phyloP scores from a whole-genome alignment of 2,797 vertebrate genomes.

The Spinibarbus caldwelli region DNA sequence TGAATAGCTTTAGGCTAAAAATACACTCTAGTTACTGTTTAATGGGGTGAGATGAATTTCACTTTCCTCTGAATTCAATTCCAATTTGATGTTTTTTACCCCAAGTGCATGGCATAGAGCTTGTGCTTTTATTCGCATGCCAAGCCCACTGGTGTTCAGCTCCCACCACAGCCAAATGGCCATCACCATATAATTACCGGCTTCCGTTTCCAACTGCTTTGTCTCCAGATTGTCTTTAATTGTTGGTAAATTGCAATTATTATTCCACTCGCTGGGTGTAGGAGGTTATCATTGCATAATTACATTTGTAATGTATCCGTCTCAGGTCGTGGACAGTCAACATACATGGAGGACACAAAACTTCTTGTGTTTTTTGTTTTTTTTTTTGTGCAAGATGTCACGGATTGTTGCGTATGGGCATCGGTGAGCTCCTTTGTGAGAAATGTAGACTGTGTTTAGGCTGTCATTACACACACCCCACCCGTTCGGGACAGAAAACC shows the following conservation, averaged over 20 bases:
- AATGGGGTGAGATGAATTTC: conserved; percentile 24
- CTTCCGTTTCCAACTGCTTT: conserved; percentile 53
- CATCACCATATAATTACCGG: conserved; percentile 58
- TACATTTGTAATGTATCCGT: conserved; percentile 55
- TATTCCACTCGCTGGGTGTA: conserved; percentile 57
- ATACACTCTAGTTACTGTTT: conserved; percentile 8
- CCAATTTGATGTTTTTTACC: conserved; percentile 11
- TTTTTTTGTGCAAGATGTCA: conserved; percentile 6
- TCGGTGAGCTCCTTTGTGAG: conserved; percentile 43
- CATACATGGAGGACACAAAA: conserved; percentile 1
- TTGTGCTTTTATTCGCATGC: conserved; percentile 21
- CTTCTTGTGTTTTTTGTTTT: not conserved
- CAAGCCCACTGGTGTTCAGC: conserved; percentile 40
- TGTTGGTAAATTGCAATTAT: conserved; percentile 68
- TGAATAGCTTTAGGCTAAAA: conserved; percentile 25
- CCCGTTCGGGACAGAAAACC: conserved; percentile 4
- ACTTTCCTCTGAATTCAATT: conserved; percentile 19
- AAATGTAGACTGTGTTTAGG: conserved; percentile 41
- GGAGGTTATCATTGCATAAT: conserved; percentile 55
- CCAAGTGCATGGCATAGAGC: not conserved
- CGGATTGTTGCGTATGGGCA: conserved; percentile 37
- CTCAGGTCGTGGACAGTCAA: conserved; percentile 1
- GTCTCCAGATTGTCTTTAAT: conserved; percentile 60
- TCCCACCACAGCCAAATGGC: conserved; percentile 51
- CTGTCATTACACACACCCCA: conserved; percentile 39